Evolutionary conservation across 2,888 invertebrate genomes (phyloP), one percentile per base, ranked within the genome.

Genomic region (Eudasyphora cyanicolor): DNA sequence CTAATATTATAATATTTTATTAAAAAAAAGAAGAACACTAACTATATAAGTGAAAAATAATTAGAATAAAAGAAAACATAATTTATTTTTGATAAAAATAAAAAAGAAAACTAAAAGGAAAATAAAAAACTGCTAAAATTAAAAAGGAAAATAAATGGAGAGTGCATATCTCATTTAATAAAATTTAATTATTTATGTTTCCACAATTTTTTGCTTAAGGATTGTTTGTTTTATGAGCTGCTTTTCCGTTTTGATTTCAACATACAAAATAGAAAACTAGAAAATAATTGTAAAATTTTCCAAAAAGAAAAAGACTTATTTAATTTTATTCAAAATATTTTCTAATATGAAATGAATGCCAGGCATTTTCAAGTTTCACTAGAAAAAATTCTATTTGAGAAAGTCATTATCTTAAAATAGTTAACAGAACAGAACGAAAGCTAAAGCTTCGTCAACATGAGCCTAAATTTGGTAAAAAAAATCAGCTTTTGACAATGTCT

Each of bases 11-110:
- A 45, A 80, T 69, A 57, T 35, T 71, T 74, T 74, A 75, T 74
- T 73, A 17, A 60, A 70, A 82, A 54, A 79, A 19, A n/a, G n/a
- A 79, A 83, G 69, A 54, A 57, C 64, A 67, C 67, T 78, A 73
- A 80, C 79, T 70, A 76, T n/a, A n/a, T 32, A 64, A 79, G 67
- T 70, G 81, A 79, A 81, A 77, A 82, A 79, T 77, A 79, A 77
- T 64, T 73, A 76, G 62, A 42, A 79, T 60, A 77, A 79, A 76
- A 81, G 60, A 80, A 79, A 64, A 79, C 64, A 73, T 75, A 74
- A 73, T 76, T 71, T 71, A n/a, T 51, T 60, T n/a, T n/a, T n/a
- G n/a, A 75, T 27, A 19, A 21, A 67, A 38, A 57, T 57, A 32
- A n/a, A 60, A 57, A 38, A 76, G 51, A 35, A 73, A 76, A 70